These are phyloP conservation scores for Theodoxus fluviatilis DNA, from an alignment of 2,888 invertebrate species.

Conservation along the genomic window DNA sequence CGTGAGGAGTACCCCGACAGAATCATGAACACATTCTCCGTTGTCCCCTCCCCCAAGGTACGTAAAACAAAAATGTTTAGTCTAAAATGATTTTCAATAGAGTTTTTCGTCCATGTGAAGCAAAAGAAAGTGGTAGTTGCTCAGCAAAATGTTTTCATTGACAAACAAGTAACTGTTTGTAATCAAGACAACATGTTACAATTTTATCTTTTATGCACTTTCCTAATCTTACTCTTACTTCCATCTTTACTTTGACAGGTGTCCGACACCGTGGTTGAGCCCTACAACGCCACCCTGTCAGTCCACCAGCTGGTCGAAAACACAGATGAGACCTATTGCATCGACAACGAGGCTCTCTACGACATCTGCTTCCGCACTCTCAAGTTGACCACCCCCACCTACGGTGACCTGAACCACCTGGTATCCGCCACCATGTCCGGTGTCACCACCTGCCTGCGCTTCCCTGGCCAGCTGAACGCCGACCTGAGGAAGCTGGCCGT, in stretches of 20 bases:
- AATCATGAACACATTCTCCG: constrained; percentile 92
- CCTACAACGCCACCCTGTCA: constrained; percentile 86
- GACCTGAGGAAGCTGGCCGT: constrained; percentile 43
- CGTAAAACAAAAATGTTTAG: no score
- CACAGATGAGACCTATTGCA: constrained; percentile 69
- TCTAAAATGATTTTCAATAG: no score
- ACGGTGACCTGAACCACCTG: constrained; percentile 32
- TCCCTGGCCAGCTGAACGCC: constrained; percentile 36
- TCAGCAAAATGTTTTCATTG: no score
- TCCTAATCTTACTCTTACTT: no score
- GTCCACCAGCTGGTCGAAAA: constrained; percentile 69
- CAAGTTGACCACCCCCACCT: constrained; percentile 35
- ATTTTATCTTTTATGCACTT: no score
- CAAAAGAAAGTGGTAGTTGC: no score
- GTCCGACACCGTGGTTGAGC: constrained; percentile 75
- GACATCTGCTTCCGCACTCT: constrained; percentile 35
- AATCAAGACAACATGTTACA: no score
- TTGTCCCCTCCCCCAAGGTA: constrained; percentile 69
- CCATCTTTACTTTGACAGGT: no score
- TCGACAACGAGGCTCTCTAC: constrained; percentile 70
- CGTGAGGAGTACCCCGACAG: constrained; percentile 73
- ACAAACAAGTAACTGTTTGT: no score
- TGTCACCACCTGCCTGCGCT: constrained; percentile 28
- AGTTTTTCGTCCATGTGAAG: no score
- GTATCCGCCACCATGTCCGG: constrained; percentile 31